Conservation (phyloP, 2,888 invertebrate genomes). For the Octodonta nipae region DNA sequence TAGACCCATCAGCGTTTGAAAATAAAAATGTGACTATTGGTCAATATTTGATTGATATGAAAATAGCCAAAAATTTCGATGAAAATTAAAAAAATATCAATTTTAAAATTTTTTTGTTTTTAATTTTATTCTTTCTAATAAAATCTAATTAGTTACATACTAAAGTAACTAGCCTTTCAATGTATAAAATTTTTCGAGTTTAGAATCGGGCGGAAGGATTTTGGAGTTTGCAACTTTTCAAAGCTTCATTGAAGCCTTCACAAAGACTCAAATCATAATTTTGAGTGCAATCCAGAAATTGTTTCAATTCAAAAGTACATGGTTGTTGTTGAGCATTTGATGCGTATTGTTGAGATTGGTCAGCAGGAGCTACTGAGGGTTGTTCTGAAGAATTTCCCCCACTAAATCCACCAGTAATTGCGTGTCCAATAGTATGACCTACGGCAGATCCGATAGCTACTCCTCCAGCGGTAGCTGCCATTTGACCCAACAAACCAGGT, state of each 20-base stretch:
- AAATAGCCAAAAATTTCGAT: too few relatives aligned
- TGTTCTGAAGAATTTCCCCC: constrained; percentile 37
- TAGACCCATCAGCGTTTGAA: too few relatives aligned
- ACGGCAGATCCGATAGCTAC: constrained; percentile 95
- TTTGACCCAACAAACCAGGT: constrained; percentile 86
- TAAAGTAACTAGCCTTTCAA: too few relatives aligned
- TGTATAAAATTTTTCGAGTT: too few relatives aligned
- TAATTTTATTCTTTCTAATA: too few relatives aligned
- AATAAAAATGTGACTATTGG: too few relatives aligned
- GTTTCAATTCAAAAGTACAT: constrained; percentile 89
- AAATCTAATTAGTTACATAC: too few relatives aligned
- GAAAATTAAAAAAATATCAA: too few relatives aligned
- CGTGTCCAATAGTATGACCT: constrained; percentile 85
- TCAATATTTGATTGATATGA: too few relatives aligned
- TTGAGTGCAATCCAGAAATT: constrained; percentile 87
- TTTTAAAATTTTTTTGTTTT: too few relatives aligned
- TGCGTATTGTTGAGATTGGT: constrained; percentile 33
- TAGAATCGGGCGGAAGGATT: too few relatives aligned
- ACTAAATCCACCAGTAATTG: constrained; percentile 55
- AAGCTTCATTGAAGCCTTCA: constrained; percentile 93
- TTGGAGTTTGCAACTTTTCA: constrained; percentile 83
- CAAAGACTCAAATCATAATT: constrained; percentile 84
- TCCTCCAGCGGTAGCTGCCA: constrained; percentile 98
- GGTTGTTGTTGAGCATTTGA: constrained; percentile 43
- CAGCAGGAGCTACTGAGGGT: constrained; percentile 26